Percentiles rank a stretch among this genome's conserved stretches.
Evolutionary conservation across 2,888 invertebrate species (phyloP).

Genomic region (Mimachlamys varia): DNA sequence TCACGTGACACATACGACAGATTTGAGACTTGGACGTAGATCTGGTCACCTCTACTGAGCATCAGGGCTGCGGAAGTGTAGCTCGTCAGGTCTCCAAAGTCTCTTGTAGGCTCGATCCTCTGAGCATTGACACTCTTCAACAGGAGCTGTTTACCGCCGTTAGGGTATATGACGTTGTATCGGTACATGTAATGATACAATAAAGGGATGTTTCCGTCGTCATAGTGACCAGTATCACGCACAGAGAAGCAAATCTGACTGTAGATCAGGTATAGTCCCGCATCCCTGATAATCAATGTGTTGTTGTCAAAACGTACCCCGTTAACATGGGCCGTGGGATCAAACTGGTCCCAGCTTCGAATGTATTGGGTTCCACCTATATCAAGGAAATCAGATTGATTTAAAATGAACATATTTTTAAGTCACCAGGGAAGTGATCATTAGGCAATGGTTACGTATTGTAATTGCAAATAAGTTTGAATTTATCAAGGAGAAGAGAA

Average conservation of each 20-base stretch:
- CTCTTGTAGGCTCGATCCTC: constrained; percentile 58
- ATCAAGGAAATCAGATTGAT: too few species aligned
- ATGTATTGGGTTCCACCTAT: constrained; percentile 43
- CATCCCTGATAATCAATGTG: constrained; percentile 54
- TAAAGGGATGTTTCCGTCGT: neutral
- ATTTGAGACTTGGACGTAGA: constrained; percentile 61
- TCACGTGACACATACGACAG: constrained; percentile 50
- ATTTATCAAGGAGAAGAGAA: too few species aligned
- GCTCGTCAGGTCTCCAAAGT: constrained; percentile 61
- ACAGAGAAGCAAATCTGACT: constrained; percentile 63
- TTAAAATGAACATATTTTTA: too few species aligned
- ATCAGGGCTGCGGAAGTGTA: constrained; percentile 59
- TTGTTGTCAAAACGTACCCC: constrained; percentile 54
- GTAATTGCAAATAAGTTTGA: too few species aligned
- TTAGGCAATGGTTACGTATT: too few species aligned
- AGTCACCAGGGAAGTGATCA: too few species aligned
- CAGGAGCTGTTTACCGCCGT: constrained; percentile 59
- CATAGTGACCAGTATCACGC: constrained; percentile 28
- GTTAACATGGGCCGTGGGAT: constrained; percentile 52
- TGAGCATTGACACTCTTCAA: constrained; percentile 60
- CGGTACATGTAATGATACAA: constrained; percentile 62
- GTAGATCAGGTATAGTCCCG: constrained; percentile 63
- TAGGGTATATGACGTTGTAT: constrained; percentile 60
- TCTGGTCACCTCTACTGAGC: constrained; percentile 58
- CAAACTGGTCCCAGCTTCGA: constrained; percentile 50